These are phyloP conservation scores for Paralinhomoeus sp. DNA, from an alignment of 2,888 invertebrate genomes.

Conservation along the genomic window DNA sequence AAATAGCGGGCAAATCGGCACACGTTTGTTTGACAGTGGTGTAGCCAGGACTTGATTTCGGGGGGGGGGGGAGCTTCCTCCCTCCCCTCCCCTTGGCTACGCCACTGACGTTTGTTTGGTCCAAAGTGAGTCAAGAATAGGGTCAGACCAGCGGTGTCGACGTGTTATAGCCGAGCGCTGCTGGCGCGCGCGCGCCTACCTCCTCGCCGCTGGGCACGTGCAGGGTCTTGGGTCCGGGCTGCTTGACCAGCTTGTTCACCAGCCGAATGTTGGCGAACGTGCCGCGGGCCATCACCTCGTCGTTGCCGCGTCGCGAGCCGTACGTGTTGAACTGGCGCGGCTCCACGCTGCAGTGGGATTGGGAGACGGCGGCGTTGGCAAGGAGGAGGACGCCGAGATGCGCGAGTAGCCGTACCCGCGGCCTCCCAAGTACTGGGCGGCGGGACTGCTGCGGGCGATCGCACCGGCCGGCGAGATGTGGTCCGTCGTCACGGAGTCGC, in stretches of 20 bases:
- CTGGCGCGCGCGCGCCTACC: no score
- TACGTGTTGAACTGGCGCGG: slow-evolving; percentile 93
- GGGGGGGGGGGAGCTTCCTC: no score
- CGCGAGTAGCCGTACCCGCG: slow-evolving; percentile 33
- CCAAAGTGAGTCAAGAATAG: no score
- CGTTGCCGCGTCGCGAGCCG: slow-evolving; percentile 84
- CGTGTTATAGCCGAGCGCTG: no score
- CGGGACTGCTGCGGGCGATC: slow-evolving; percentile 78
- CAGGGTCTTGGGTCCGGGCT: slow-evolving; percentile 58
- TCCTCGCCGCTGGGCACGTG: slow-evolving; percentile 66
- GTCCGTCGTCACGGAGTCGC: slow-evolving; percentile 93
- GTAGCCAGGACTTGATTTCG: no score
- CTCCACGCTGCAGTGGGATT: slow-evolving; percentile 45
- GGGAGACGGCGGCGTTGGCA: not conserved
- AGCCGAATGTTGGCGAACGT: slow-evolving; percentile 94
- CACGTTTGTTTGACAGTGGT: no score
- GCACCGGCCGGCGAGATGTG: slow-evolving; percentile 96
- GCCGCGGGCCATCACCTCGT: slow-evolving; percentile 85
- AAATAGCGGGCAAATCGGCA: no score
- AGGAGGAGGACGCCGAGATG: not conserved
- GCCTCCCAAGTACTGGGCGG: slow-evolving; percentile 51
- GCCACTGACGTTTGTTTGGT: no score
- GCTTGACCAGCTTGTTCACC: slow-evolving; percentile 56
- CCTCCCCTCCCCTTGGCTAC: no score
- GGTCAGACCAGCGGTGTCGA: no score